Evolutionary conservation across 2,113 vertebrate species (phyloP), one percentile per base, ranked within the genome.

Genomic region (Thunnus maccoyii): DNA sequence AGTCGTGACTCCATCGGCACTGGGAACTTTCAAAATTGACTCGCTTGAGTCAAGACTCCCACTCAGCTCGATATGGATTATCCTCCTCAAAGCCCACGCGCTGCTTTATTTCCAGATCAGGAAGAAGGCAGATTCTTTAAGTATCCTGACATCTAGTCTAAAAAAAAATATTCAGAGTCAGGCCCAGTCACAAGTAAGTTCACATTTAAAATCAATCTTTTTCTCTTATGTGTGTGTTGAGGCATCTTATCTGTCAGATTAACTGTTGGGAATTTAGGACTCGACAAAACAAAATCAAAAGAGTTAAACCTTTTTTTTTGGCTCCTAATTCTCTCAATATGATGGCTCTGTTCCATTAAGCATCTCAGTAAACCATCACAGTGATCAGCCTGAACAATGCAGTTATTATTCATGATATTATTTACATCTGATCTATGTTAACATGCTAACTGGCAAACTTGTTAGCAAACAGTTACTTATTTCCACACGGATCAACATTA

Each of bases 1-100:
- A 20, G 18, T 16, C n/a, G 8, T 27, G 72, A 66, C 52, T 30
- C 5, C 14, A 16, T 27, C 36, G 2, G 11, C 50, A 47, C 20
- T 4, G 16, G 32, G 16, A 48, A 66, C n/a, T 30, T 56, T 77
- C 20, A 9, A 41, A 36, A 61, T 50, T 3, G 2, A 75, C 58
- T 75, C 66, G 14, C 20, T 63, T 50, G 27, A 67, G 47, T 52
- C 61, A 46, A 30, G 3, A 77, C 83, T 68, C 62, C 51, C 77
- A 72, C 76, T 87, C 65, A 27, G 74, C 56, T 50, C 3, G 1
- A 30, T 54, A 17, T 67, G 63, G 46, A 41, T 76, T 51, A 80
- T 72, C 44, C 22, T 47, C 58, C 48, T 65, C 60, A 32, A 14
- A 69, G 62, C 22, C 73, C 71, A 44, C 3, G n/a, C 20, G 7